Conservation (phyloP, 64 coral and sea anemone genomes). For the Porites australiensis region DNA sequence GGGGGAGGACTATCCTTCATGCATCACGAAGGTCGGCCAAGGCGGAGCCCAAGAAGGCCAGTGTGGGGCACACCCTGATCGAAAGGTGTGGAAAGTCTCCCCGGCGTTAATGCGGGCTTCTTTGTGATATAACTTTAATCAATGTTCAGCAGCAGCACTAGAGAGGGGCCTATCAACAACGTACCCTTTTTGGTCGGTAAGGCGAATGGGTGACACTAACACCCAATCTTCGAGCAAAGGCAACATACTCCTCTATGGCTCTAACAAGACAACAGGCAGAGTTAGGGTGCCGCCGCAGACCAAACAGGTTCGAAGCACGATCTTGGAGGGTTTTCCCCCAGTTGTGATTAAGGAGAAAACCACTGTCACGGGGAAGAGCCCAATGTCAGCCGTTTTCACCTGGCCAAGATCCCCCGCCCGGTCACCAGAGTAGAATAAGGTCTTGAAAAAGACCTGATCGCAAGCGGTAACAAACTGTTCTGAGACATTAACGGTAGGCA, state of each 20-base stretch:
- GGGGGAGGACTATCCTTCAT: background rate
- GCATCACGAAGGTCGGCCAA: background rate
- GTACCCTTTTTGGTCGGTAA: background rate
- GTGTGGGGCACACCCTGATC: no score
- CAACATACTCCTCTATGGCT: background rate
- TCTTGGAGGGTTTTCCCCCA: background rate
- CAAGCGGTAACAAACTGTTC: background rate
- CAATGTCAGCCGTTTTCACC: no score
- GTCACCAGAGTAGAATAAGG: no score
- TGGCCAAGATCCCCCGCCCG: no score
- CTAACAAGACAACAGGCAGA: background rate
- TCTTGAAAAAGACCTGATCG: no score
- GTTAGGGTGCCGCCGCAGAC: background rate
- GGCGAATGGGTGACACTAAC: background rate
- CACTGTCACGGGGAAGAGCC: background rate
- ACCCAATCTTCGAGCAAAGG: background rate
- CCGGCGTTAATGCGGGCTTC: no score
- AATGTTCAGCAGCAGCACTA: no score
- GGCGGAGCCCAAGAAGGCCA: background rate
- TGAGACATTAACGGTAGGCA: background rate
- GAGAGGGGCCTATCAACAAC: background rate
- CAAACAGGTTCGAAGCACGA: constrained; percentile 4
- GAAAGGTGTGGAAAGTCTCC: no score
- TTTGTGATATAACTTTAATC: no score
- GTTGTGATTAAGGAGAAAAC: background rate